These are phyloP conservation scores for Andrena bucephala DNA, from an alignment of 2,888 invertebrate species.

Conservation along the genomic window DNA sequence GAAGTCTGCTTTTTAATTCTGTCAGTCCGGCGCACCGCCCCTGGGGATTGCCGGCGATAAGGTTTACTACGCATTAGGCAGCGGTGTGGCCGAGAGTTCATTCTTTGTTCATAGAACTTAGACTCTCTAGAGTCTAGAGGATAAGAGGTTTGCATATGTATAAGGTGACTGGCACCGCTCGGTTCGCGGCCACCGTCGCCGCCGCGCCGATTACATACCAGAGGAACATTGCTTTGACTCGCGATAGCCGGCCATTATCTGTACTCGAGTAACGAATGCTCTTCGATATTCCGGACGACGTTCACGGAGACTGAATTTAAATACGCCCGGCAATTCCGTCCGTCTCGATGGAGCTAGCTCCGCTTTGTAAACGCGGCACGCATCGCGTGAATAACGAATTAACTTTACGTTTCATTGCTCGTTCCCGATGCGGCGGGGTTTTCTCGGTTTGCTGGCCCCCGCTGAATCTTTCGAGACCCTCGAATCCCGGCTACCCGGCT, in stretches of 20 bases:
- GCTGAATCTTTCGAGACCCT: slow-evolving; percentile 6
- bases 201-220: slow-evolving; percentile 19
- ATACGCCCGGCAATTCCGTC: slow-evolving; percentile 23
- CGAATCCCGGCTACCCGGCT: neutral
- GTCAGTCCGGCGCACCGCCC: neutral
- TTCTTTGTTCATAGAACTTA: slow-evolving; percentile 38
- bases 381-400: slow-evolving; percentile 6
- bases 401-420: slow-evolving; percentile 10
- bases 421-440: neutral
- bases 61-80: neutral
- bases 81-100: slow-evolving; percentile 33
- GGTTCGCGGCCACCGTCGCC: too few relatives aligned
- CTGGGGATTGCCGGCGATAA: too few relatives aligned
- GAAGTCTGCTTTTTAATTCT: neutral
- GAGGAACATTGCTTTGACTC: slow-evolving; percentile 40
- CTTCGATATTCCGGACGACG: slow-evolving; percentile 33
- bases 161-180: slow-evolving; percentile 31
- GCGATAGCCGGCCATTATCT: slow-evolving; percentile 26
- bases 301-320: slow-evolving; percentile 32
- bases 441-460: neutral
- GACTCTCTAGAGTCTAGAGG: slow-evolving; percentile 22
- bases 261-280: slow-evolving; percentile 35
- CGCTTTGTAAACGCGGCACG: neutral
- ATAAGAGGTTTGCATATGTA: slow-evolving; percentile 43
- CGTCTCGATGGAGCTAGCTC: neutral